Evolutionary conservation across 2,888 invertebrate genomes (phyloP).

Genomic region (Germaria angustata): DNA sequence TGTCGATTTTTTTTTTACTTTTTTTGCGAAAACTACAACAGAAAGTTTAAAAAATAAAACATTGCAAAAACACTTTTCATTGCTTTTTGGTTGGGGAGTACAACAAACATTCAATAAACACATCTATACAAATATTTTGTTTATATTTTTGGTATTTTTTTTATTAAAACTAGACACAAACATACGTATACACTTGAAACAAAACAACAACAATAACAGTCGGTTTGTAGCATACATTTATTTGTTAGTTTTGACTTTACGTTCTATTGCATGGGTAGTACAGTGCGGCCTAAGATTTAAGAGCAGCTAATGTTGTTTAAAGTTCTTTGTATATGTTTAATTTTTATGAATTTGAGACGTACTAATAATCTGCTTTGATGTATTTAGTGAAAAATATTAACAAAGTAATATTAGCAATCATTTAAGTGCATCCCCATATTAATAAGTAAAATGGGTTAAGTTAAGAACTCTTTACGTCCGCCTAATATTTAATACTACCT

Average conservation of each 20-base stretch:
- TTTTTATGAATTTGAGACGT: too few species aligned
- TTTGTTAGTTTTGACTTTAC: constrained; percentile 20
- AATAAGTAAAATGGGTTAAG: too few species aligned
- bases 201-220: constrained; percentile 34
- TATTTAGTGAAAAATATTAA: too few species aligned
- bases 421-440: too few species aligned
- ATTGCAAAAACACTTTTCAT: constrained; percentile 67
- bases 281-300: constrained; percentile 12
- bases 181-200: constrained; percentile 40
- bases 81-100: constrained; percentile 37
- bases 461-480: too few species aligned
- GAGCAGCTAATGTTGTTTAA: too few species aligned
- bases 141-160: constrained; percentile 45
- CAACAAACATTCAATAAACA: constrained; percentile 61
- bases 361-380: too few species aligned
- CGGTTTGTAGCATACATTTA: constrained; percentile 18
- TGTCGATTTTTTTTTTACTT: constrained; percentile 11
- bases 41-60: constrained; percentile 34
- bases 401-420: too few species aligned
- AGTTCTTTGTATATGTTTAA: too few species aligned
- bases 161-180: constrained; percentile 1
- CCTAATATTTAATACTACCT: too few species aligned
- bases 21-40: constrained; percentile 43
- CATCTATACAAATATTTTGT: constrained; percentile 44
- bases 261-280: neutral